A percentile compares a stretch with the other conserved stretches of the same genome.
Conservation (phyloP, 2,113 vertebrate genomes). For the Setophaga kirtlandii region DNA sequence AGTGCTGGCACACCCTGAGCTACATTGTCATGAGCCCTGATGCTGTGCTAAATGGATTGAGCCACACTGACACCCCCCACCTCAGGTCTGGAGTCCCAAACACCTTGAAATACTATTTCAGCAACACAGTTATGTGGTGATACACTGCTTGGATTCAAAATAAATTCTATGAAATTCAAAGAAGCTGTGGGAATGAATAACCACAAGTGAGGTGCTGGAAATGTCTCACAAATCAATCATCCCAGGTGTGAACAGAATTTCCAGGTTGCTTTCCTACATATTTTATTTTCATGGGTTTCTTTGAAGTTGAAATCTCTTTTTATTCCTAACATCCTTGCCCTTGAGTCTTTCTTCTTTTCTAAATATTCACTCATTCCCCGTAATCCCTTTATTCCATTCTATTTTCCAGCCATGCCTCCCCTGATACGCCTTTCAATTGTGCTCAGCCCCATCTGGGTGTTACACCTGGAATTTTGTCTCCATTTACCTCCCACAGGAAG, state of each 20-base stretch:
- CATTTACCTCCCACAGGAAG: background rate
- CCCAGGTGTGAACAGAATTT: slow-evolving; percentile 47
- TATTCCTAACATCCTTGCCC: slow-evolving; percentile 1
- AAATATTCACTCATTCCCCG: slow-evolving; percentile 13
- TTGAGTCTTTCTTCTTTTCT: slow-evolving; percentile 35
- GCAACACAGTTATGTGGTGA: background rate
- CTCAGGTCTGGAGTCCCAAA: background rate
- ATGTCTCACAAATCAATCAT: slow-evolving; percentile 61
- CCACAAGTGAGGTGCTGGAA: background rate
- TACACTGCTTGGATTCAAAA: slow-evolving; percentile 2
- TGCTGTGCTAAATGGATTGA: background rate
- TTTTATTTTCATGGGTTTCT: slow-evolving; percentile 39
- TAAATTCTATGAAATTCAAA: slow-evolving; percentile 43
- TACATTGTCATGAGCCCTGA: background rate
- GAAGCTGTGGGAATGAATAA: slow-evolving; percentile 8
- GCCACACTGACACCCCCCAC: background rate
- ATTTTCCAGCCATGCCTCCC: slow-evolving; percentile 3
- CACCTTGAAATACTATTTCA: background rate
- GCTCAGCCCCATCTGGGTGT: background rate
- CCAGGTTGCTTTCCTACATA: slow-evolving; percentile 44
- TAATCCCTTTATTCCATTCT: slow-evolving; percentile 28
- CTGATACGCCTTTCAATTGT: background rate
- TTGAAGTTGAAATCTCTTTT: slow-evolving; percentile 53
- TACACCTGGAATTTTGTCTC: background rate
- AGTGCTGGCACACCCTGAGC: background rate